Evolutionary conservation across 2,113 vertebrate species (phyloP).

Genomic region (Gobio gobio): DNA sequence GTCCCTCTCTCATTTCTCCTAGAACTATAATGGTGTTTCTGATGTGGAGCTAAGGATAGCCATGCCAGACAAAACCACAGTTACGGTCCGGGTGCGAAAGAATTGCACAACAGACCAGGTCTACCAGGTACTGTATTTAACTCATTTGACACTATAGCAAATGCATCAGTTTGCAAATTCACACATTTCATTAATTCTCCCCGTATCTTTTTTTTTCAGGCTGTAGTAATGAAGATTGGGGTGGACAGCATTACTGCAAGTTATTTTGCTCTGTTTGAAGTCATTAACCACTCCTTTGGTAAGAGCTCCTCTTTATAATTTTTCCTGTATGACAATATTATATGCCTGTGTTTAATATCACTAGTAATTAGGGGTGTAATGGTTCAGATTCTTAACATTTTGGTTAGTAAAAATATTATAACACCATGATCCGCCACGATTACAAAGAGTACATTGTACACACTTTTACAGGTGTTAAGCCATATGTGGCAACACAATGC

Average conservation of each 20-base stretch:
- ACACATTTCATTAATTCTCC: neutral
- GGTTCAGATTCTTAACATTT: neutral
- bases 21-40: slow-evolving; percentile 54
- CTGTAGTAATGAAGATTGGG: slow-evolving; percentile 88
- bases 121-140: slow-evolving; percentile 85
- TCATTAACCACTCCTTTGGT: slow-evolving; percentile 97
- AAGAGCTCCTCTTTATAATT: slow-evolving; percentile 62
- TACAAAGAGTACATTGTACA: neutral
- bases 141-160: neutral
- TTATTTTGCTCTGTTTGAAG: slow-evolving; percentile 97
- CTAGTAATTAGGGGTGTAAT: neutral
- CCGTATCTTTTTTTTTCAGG: slow-evolving; percentile 69
- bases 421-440: neutral
- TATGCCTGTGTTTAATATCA: neutral
- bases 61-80: slow-evolving; percentile 87
- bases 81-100: slow-evolving; percentile 92
- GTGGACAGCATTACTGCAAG: slow-evolving; percentile 95
- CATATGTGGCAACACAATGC: too few relatives aligned
- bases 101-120: slow-evolving; percentile 98
- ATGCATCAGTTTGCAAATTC: neutral
- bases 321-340: neutral
- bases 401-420: neutral
- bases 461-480: neutral
- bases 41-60: slow-evolving; percentile 95
- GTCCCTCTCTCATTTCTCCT: neutral